These are phyloP conservation scores for Sphenopsis melanotis DNA, from an alignment of 2,797 vertebrate genomes.

Conservation along the genomic window DNA sequence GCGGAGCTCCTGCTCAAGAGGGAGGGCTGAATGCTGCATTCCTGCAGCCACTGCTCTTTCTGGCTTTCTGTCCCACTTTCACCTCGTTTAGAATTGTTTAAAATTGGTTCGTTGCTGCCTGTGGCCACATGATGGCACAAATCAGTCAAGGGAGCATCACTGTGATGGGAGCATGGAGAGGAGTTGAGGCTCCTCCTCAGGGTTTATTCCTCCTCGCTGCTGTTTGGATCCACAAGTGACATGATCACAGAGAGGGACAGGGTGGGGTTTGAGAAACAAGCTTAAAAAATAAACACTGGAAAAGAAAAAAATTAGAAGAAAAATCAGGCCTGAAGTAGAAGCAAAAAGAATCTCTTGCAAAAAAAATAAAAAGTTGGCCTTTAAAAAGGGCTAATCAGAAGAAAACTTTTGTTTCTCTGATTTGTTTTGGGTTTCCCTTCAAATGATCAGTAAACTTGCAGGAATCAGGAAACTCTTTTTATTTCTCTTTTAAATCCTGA, in stretches of 20 bases:
- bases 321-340: not conserved
- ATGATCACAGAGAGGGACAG: not conserved
- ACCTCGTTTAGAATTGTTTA: not conserved
- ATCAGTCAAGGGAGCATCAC: conserved; percentile 36
- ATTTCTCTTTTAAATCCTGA: not conserved
- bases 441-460: not conserved
- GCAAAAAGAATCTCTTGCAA: not conserved
- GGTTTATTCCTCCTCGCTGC: not conserved
- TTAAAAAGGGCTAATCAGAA: not conserved
- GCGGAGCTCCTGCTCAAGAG: not conserved
- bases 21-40: not conserved
- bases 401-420: not conserved
- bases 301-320: not conserved
- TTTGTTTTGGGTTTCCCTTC: not conserved
- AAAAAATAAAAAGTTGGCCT: not conserved
- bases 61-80: not conserved
- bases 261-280: not conserved
- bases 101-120: not conserved
- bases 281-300: not conserved
- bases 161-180: not conserved
- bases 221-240: conserved; percentile 18
- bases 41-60: not conserved
- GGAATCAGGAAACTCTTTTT: not conserved
- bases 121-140: conserved; percentile 75
- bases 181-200: not conserved